Evolutionary conservation across 2,797 vertebrate genomes (phyloP), one percentile per base, ranked within the genome.

Genomic region (Spinibarbus caldwelli): DNA sequence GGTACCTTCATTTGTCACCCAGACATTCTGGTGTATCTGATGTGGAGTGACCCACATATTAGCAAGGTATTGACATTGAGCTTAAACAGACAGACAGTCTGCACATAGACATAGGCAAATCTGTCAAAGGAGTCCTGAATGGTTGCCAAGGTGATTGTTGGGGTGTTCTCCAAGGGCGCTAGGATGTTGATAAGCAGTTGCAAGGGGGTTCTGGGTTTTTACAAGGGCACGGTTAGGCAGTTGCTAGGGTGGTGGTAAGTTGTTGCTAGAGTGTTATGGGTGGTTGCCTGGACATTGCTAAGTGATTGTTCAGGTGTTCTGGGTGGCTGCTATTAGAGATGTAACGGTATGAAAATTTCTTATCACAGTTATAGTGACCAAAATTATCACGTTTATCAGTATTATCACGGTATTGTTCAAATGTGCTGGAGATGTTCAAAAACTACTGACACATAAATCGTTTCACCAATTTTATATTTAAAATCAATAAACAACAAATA

Each of bases 11-110:
- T 54, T n/a, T 71, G 66, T 43, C 66, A 71, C 47, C 5, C n/a
- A 43, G 67, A 45, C 67, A 6, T 49, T 54, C 31, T 36, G 43
- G 12, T 29, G 4, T 52, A 64, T 80, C 78, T 57, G 67, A 82
- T 77, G 41, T 59, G 76, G 85, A 83, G 14, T 81, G 84, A 73
- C 71, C 72, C 38, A 43, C 45, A 82, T 85, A 68, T 86, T 81
- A 86, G 83, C 59, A 29, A 79, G 66, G 4, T 26, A 68, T 80
- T 54, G 54, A 41, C 26, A 62, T 43, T 8, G 66, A 49, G 47
- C 47, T 36, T 4, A 36, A 38, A 78, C 64, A 57, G 85, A 70
- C 75, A 71, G 71, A 57, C 31, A n/a, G n/a, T 6, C 59, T 8
- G 41, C 41, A 66, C 26, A 14, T n/a, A 71, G 23, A 26, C 23